Evolutionary conservation across 2,888 invertebrate genomes (phyloP).

Genomic region (Sinhomidia bicolor): DNA sequence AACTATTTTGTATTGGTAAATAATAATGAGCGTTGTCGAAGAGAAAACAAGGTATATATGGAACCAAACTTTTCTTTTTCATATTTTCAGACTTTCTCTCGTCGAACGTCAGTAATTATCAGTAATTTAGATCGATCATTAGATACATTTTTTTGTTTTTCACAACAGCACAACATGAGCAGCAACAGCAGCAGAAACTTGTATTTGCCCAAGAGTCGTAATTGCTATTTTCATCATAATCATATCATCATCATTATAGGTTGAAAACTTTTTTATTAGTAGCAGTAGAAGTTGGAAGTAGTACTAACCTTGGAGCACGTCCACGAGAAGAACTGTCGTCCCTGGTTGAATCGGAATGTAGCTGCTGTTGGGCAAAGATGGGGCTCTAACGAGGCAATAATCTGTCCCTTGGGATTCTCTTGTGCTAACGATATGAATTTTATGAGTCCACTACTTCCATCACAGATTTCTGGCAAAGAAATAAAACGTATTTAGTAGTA

Average conservation of each 20-base stretch:
- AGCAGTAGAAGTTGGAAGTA: no score
- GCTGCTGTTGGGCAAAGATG: conserved; percentile 79
- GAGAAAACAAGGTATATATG: no score
- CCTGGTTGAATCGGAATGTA: conserved; percentile 75
- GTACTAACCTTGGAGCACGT: conserved; percentile 78
- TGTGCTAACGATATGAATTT: conserved; percentile 77
- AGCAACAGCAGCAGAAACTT: conserved; percentile 10
- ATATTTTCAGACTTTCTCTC: neutral
- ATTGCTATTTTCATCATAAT: neutral
- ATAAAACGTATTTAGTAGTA: conserved; percentile 11
- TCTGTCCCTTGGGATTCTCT: conserved; percentile 73
- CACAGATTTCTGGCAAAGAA: conserved; percentile 78
- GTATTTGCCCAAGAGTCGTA: neutral
- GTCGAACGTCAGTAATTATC: neutral
- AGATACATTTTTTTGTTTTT: neutral
- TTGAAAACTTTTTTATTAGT: conserved; percentile 26
- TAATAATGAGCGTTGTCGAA: no score
- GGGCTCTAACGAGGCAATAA: conserved; percentile 78
- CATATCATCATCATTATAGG: neutral
- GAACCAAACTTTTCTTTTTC: no score
- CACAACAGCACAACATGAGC: neutral
- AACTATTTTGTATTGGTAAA: no score
- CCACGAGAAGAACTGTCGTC: conserved; percentile 79
- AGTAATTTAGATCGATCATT: neutral
- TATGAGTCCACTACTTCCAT: conserved; percentile 80